Conservation (phyloP, 2,113 vertebrate genomes). For the Aegithalos caudatus region DNA sequence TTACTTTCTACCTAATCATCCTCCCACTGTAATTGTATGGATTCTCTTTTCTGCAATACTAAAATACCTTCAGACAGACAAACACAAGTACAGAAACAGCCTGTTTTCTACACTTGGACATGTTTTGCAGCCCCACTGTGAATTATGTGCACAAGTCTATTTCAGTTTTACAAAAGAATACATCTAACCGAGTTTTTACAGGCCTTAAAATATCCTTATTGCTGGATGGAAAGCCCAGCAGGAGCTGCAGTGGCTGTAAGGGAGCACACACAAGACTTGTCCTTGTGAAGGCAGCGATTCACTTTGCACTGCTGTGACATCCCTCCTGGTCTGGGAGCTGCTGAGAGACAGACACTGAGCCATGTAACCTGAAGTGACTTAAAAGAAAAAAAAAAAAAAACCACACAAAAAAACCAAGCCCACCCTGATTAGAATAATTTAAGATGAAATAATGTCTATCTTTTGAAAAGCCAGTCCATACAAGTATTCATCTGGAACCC, state of each 20-base stretch:
- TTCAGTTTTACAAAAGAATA: neutral
- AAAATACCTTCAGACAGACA: neutral
- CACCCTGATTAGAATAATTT: neutral
- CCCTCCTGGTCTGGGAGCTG: neutral
- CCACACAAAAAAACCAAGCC: neutral
- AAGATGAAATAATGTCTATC: neutral
- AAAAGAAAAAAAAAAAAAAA: neutral
- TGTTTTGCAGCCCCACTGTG: neutral
- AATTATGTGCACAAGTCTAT: neutral
- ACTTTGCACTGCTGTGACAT: neutral
- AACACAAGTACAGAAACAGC: neutral
- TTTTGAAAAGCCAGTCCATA: neutral
- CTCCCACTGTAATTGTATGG: neutral
- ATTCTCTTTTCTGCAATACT: neutral
- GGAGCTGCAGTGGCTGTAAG: neutral
- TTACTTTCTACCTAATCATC: neutral
- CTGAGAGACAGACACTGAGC: neutral
- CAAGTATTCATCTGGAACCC: neutral
- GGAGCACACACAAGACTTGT: neutral
- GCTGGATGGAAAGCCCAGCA: neutral
- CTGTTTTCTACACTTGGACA: neutral
- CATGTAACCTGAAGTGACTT: neutral
- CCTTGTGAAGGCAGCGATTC: neutral
- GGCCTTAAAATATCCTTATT: neutral
- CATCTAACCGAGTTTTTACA: neutral